phyloP scores from a whole-genome alignment of 2,113 vertebrate genomes.

The Eretmochelys imbricata region DNA sequence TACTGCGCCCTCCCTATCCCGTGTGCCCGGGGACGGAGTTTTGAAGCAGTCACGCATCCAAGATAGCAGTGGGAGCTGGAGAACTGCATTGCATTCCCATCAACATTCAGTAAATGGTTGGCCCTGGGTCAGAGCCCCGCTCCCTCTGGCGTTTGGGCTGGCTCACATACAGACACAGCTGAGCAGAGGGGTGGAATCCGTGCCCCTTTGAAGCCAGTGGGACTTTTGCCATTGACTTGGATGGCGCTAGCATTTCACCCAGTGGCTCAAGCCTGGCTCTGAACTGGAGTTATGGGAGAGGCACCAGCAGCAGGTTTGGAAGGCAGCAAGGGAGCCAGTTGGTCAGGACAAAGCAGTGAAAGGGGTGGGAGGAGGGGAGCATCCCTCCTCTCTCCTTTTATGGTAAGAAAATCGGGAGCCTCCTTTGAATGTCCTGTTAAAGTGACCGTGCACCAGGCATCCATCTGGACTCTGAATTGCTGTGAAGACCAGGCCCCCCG shows the following conservation, averaged over 20 bases:
- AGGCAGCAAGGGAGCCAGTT: neutral
- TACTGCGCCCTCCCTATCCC: neutral
- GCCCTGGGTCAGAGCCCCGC: neutral
- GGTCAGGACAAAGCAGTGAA: neutral
- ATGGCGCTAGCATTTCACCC: rapidly evolving
- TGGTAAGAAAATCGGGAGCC: neutral
- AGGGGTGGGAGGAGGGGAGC: neutral
- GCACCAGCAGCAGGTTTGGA: neutral
- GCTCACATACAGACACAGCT: neutral
- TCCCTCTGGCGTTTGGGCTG: neutral
- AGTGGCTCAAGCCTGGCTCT: neutral
- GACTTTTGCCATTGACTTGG: neutral
- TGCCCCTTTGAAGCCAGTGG: neutral
- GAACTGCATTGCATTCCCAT: neutral
- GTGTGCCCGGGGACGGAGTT: neutral
- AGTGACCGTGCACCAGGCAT: neutral
- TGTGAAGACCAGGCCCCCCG: rapidly evolving
- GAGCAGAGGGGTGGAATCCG: rapidly evolving
- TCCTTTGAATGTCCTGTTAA: neutral
- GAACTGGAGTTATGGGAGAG: neutral
- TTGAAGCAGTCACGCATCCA: neutral
- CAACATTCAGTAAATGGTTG: neutral
- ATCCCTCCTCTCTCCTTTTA: neutral
- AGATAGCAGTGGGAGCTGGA: neutral
- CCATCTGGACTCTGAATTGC: neutral